These are phyloP conservation scores for Cladopsammia gracilis DNA, from an alignment of 64 coral and sea anemone genomes.

Conservation along the genomic window DNA sequence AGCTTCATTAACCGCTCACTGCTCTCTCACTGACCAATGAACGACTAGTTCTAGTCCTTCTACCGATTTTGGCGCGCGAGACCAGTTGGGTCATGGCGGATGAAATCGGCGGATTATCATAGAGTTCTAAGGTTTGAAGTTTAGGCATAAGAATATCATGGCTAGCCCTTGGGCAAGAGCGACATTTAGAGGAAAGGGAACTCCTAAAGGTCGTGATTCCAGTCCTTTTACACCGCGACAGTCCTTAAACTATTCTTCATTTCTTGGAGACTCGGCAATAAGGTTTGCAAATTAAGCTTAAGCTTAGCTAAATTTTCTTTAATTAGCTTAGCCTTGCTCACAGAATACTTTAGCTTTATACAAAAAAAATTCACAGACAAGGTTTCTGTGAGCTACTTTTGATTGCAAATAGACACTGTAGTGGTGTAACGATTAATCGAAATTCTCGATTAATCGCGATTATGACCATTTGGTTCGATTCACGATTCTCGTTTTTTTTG, in stretches of 20 bases:
- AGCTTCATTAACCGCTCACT: neutral
- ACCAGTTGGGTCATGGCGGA: neutral
- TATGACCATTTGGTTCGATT: no score
- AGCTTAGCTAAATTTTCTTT: neutral
- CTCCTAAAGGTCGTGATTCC: constrained; percentile 10
- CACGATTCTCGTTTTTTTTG: no score
- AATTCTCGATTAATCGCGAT: no score
- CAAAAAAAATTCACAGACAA: no score
- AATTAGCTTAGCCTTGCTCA: no score
- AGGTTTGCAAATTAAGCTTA: neutral
- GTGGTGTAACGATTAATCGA: no score
- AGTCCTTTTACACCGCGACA: constrained; percentile 70
- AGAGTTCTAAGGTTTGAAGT: no score
- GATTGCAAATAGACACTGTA: no score
- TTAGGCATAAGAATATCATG: constrained; percentile 25
- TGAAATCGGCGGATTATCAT: neutral
- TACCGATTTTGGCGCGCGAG: neutral
- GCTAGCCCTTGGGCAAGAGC: constrained; percentile 82
- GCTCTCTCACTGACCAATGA: neutral
- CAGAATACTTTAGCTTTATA: no score
- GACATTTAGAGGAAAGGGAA: constrained; percentile 12
- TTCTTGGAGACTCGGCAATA: constrained; percentile 30
- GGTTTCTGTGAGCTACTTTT: no score
- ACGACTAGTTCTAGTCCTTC: neutral
- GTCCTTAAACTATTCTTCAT: constrained; percentile 76